These are phyloP conservation scores for Drosophila athabasca DNA, from an alignment of 1,140 invertebrate species.

Conservation along the genomic window DNA sequence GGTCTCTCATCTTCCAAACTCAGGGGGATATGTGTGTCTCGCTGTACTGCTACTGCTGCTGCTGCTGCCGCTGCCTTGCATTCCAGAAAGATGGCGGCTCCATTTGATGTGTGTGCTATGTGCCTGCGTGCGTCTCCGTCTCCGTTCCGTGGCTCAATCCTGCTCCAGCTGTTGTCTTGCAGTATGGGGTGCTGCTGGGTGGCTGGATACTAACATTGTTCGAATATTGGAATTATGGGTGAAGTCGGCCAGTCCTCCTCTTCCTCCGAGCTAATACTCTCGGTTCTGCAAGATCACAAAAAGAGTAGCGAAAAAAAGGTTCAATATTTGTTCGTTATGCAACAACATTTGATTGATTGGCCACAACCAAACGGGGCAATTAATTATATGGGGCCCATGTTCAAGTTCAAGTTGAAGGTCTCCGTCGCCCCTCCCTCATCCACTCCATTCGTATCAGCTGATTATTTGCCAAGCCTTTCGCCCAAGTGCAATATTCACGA, in stretches of 20 bases:
- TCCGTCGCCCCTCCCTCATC: not conserved
- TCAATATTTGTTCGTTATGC: slow-evolving; percentile 3
- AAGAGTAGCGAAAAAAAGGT: slow-evolving; percentile 14
- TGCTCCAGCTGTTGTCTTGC: slow-evolving; percentile 57
- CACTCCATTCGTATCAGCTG: slow-evolving; percentile 25
- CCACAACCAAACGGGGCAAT: too few relatives aligned
- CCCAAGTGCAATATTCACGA: slow-evolving; percentile 44
- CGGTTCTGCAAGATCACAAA: slow-evolving; percentile 84
- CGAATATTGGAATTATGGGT: slow-evolving; percentile 85
- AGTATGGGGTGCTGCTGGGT: slow-evolving; percentile 48
- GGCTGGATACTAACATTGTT: slow-evolving; percentile 82
- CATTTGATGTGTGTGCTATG: slow-evolving; percentile 14
- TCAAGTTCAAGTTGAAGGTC: slow-evolving; percentile 59
- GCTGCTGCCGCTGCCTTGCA: not conserved
- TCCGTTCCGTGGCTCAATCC: slow-evolving; percentile 22
- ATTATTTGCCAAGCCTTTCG: slow-evolving; percentile 17
- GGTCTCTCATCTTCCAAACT: not conserved
- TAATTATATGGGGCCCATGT: not conserved
- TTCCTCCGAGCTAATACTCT: slow-evolving; percentile 86
- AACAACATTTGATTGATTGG: not conserved
- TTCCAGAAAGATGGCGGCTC: slow-evolving; percentile 2
- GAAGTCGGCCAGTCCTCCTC: slow-evolving; percentile 86
- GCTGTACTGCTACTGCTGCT: too few relatives aligned
- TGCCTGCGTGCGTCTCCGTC: slow-evolving; percentile 3
- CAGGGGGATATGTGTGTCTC: slow-evolving; percentile 25